Evolutionary conservation across 2,888 invertebrate species (phyloP).

Genomic region (Endomychus coccineus): DNA sequence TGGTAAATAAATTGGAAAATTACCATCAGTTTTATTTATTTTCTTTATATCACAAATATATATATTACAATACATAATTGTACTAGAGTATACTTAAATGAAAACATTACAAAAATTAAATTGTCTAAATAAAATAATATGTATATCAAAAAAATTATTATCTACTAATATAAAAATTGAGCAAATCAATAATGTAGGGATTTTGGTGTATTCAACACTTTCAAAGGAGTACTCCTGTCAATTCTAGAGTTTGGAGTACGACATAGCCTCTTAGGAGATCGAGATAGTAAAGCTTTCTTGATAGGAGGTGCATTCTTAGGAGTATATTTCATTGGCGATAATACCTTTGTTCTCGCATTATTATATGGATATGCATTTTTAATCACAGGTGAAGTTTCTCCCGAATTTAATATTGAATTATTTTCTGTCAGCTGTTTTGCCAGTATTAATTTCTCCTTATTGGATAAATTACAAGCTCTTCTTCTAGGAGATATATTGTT

Average conservation of each 20-base stretch:
- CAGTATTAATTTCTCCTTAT: constrained; percentile 26
- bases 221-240: constrained; percentile 54
- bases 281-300: constrained; percentile 51
- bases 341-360: constrained; percentile 11
- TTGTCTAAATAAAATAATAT: too few species aligned
- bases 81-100: too few species aligned
- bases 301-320: constrained; percentile 48
- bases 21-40: too few species aligned
- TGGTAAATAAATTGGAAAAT: too few species aligned
- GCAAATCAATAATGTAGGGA: constrained; percentile 10
- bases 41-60: too few species aligned
- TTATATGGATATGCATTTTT: constrained; percentile 19
- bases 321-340: constrained; percentile 24
- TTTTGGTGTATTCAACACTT: constrained; percentile 29
- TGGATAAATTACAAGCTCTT: constrained; percentile 21
- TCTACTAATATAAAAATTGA: constrained; percentile 4
- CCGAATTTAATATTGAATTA: constrained; percentile 19
- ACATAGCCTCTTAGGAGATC: constrained; percentile 50
- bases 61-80: too few species aligned
- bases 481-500: constrained; percentile 34
- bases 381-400: constrained; percentile 8
- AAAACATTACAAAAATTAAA: too few species aligned
- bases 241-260: constrained; percentile 46
- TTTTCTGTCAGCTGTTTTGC: constrained; percentile 23
- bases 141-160: not conserved